Evolutionary conservation across 1,140 invertebrate genomes (phyloP).

Genomic region (Dryas iulia): DNA sequence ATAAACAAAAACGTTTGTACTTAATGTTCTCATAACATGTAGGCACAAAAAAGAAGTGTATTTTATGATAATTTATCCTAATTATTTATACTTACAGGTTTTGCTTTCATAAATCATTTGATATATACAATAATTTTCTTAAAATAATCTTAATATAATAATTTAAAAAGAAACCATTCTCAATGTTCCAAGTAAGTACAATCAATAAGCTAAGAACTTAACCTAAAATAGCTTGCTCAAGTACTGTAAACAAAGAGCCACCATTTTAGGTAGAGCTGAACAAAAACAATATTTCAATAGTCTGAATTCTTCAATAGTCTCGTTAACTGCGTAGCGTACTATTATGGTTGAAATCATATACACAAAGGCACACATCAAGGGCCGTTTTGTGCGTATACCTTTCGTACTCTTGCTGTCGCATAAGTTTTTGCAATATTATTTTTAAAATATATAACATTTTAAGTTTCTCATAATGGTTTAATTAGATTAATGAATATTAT

Average conservation of each 20-base stretch:
- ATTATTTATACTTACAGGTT: too few species aligned
- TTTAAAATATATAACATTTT: background rate
- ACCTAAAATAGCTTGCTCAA: conserved; percentile 7
- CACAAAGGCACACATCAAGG: conserved; percentile 10
- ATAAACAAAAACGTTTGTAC: too few species aligned
- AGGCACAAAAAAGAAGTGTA: too few species aligned
- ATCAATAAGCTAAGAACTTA: background rate
- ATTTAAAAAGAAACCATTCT: background rate
- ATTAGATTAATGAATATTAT: background rate
- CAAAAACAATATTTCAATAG: conserved; percentile 15
- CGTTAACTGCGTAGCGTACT: conserved; percentile 8
- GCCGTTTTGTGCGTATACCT: conserved; percentile 25
- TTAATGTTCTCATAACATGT: too few species aligned
- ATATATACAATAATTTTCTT: too few species aligned
- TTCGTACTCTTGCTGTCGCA: conserved; percentile 13
- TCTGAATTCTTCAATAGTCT: conserved; percentile 15
- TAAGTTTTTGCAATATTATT: background rate
- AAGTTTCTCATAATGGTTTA: background rate
- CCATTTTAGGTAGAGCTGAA: conserved; percentile 5
- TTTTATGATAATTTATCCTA: too few species aligned
- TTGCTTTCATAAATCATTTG: too few species aligned
- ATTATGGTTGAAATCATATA: background rate
- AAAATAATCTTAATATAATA: background rate
- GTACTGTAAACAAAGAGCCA: conserved; percentile 12
- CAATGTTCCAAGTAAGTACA: background rate